These are phyloP conservation scores for Chymomyza fuscimana DNA, from an alignment of 2,888 invertebrate species.

Conservation along the genomic window DNA sequence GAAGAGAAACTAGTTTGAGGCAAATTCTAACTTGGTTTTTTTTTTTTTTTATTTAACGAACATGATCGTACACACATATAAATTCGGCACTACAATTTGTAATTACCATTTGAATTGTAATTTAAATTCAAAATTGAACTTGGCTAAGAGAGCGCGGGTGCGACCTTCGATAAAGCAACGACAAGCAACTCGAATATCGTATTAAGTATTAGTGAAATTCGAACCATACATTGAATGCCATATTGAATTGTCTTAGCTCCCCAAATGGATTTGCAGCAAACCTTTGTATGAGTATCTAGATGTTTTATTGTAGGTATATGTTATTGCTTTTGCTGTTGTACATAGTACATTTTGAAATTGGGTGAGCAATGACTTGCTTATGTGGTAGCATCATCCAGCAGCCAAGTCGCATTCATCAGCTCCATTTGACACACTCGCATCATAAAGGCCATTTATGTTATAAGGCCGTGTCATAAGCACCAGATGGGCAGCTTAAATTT, in stretches of 20 bases:
- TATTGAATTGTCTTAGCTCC: conserved; percentile 64
- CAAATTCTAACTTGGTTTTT: no score
- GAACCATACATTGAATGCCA: conserved; percentile 64
- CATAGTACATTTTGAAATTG: conserved; percentile 57
- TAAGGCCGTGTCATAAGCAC: not conserved
- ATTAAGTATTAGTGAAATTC: conserved; percentile 64
- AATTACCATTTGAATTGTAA: conserved; percentile 61
- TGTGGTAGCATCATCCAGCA: conserved; percentile 1
- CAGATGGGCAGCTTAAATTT: not conserved
- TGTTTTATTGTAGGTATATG: conserved; percentile 34
- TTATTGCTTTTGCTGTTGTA: conserved; percentile 45
- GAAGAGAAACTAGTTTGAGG: no score
- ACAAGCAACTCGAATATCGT: conserved; percentile 26
- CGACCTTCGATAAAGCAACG: conserved; percentile 58
- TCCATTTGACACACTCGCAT: conserved; percentile 61
- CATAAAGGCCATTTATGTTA: not conserved
- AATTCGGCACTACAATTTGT: conserved; percentile 24
- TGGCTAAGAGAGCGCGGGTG: conserved; percentile 7
- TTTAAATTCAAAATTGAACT: conserved; percentile 39
- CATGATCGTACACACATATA: not conserved
- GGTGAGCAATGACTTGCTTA: conserved; percentile 70
- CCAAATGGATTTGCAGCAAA: conserved; percentile 40
- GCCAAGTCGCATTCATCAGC: conserved; percentile 23
- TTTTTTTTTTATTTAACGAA: no score
- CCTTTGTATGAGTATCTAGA: not conserved